phyloP scores from a whole-genome alignment of 2,797 vertebrate species.

The Molossus molossus region DNA sequence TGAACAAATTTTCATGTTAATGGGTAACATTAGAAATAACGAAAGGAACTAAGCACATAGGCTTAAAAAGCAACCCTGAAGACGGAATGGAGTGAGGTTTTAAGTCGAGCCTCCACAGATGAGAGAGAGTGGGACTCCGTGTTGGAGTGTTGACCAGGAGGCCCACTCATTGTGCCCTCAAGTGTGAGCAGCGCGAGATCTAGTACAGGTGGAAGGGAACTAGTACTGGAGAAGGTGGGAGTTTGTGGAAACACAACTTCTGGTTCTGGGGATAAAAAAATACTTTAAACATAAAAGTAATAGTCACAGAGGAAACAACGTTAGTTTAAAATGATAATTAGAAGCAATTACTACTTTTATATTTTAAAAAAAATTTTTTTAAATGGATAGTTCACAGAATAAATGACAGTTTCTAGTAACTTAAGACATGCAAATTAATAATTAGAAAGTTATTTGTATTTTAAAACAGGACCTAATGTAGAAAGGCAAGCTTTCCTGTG shows the following conservation, averaged over 20 bases:
- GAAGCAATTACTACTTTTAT: neutral
- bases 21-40: slow-evolving; percentile 29
- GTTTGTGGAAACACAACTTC: slow-evolving; percentile 49
- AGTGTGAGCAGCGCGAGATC: neutral
- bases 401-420: slow-evolving; percentile 60
- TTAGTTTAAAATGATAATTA: slow-evolving; percentile 51
- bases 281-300: neutral
- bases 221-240: neutral
- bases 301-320: slow-evolving; percentile 57
- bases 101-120: slow-evolving; percentile 1
- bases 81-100: neutral
- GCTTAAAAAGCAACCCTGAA: slow-evolving; percentile 5
- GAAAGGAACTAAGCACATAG: slow-evolving; percentile 38
- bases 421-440: slow-evolving; percentile 55
- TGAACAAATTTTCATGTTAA: slow-evolving; percentile 64
- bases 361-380: neutral
- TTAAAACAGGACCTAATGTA: slow-evolving; percentile 61
- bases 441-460: slow-evolving; percentile 38
- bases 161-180: neutral
- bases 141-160: neutral
- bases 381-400: neutral
- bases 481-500: slow-evolving; percentile 59
- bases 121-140: neutral
- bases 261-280: slow-evolving; percentile 56
- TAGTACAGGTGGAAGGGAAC: slow-evolving; percentile 4